A percentile compares a stretch with the other conserved stretches of the same genome.
Evolutionary conservation across 2,888 invertebrate genomes (phyloP).

Genomic region (Synanthedon tipuliformis): DNA sequence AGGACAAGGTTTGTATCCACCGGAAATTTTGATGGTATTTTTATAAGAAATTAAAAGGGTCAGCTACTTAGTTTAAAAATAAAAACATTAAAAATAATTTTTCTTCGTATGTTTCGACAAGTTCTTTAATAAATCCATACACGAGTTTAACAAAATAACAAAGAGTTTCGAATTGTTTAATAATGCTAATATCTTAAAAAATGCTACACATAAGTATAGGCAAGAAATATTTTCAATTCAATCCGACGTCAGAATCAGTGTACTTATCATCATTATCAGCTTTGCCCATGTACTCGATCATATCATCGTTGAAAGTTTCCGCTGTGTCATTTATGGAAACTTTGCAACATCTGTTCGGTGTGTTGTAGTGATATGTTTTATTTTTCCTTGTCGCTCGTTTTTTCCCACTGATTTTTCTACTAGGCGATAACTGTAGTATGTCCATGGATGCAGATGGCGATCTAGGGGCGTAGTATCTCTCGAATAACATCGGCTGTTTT

Average conservation of each 20-base stretch:
- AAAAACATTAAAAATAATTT: too few species aligned
- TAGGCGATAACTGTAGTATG: slow-evolving; percentile 42
- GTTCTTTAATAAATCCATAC: too few species aligned
- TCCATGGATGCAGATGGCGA: slow-evolving; percentile 35
- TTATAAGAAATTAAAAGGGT: too few species aligned
- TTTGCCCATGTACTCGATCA: slow-evolving; percentile 45
- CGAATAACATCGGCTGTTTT: slow-evolving; percentile 77
- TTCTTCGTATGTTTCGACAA: too few species aligned
- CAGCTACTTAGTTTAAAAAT: too few species aligned
- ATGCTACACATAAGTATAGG: too few species aligned
- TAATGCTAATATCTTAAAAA: too few species aligned
- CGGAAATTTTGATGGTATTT: too few species aligned
- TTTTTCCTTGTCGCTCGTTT: slow-evolving; percentile 26
- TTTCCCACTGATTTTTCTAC: slow-evolving; percentile 40
- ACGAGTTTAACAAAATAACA: too few species aligned
- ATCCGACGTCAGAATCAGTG: slow-evolving; percentile 36
- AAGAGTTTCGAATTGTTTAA: too few species aligned
- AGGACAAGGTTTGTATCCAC: too few species aligned
- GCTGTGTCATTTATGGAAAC: slow-evolving; percentile 47
- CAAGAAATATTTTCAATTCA: slow-evolving; percentile 9
- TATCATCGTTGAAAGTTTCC: slow-evolving; percentile 39
- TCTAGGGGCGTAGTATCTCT: slow-evolving; percentile 75
- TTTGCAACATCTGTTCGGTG: slow-evolving; percentile 41
- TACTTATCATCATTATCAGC: slow-evolving; percentile 43
- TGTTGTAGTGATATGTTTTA: slow-evolving; percentile 31